Base-by-base conservation (phyloP, 1,140 invertebrate species). In the Trichogramma pretiosum region DNA sequence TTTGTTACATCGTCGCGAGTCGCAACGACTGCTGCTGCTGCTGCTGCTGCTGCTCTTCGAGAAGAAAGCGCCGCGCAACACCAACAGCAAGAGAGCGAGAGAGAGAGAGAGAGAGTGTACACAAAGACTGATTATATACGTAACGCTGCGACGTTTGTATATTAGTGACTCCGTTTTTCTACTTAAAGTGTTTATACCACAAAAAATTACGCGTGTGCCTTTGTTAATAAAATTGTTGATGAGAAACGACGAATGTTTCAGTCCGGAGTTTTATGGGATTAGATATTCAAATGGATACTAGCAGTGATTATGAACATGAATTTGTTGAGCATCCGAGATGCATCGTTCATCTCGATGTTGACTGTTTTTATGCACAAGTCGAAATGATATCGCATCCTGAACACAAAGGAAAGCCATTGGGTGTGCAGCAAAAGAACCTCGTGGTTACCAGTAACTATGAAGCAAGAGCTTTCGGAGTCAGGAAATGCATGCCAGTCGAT, bases 281-380 rank as follows among this genome's bases (percentile, higher is more conserved):
- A 52, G 26, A 35, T 40, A 36, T 38, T 47, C 49, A 40, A 54
- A 69, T 69, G 67, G 67, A 69, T 59, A 62, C 56, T 52, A 58
- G 52, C 44, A 58, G 60, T 13, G 63, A 60, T 47, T 59, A 65
- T 46, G 56, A 53, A 36, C 56, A 65, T 43, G 23, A 38, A 14
- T 53, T 55, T 35, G 56, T 61, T 41, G 57, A 56, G 32, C 82
- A 84, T 65, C 61, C 70, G 10, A 74, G 77, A 62, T 74, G 75
- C 50, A 83, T 89, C 41, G 77, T 88, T 56, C 82, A 89, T 58
- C 69, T 89, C 57, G 82, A 88, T 62, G 73, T 87, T 56, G 83
- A 88, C 58, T 87, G 82, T 62, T 89, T 86, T 67, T 89, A 89
- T 67, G 85, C 85, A 41, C 86, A 89, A 75, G 84, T 88, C 48